Evolutionary conservation across 2,888 invertebrate species (phyloP).

Genomic region (Empis stercorea): DNA sequence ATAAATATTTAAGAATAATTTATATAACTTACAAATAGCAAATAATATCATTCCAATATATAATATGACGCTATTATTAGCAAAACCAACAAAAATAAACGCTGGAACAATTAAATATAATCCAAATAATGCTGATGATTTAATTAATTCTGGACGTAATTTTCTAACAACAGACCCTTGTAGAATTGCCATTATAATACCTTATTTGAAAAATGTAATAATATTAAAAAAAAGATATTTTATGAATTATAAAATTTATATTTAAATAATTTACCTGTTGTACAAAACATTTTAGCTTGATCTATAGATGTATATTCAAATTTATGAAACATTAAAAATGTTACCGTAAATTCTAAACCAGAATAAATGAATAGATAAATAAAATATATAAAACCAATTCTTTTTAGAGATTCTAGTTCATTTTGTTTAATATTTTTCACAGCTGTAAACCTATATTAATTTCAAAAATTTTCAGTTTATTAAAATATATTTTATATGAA

Average conservation of each 20-base stretch:
- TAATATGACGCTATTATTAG: constrained; percentile 46
- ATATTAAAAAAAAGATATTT: background rate
- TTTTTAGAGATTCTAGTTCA: constrained; percentile 52
- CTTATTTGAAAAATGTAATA: constrained; percentile 32
- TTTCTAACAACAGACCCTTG: constrained; percentile 83
- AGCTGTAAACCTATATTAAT: constrained; percentile 50
- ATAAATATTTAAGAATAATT: background rate
- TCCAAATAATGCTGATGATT: constrained; percentile 57
- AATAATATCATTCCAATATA: constrained; percentile 77
- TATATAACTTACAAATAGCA: constrained; percentile 60
- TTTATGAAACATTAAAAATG: constrained; percentile 87
- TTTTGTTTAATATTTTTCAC: constrained; percentile 48
- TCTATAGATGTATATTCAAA: constrained; percentile 88
- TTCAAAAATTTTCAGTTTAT: constrained; percentile 35
- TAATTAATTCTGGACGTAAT: constrained; percentile 58
- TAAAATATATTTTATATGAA: background rate
- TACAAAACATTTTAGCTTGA: constrained; percentile 96
- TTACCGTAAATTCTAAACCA: constrained; percentile 92
- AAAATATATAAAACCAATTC: constrained; percentile 69
- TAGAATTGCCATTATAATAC: constrained; percentile 74
- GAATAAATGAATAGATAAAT: constrained; percentile 89
- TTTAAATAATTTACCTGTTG: constrained; percentile 66
- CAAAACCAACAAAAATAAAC: constrained; percentile 71
- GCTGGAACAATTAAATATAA: constrained; percentile 75
- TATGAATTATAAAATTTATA: background rate